Evolutionary conservation across 2,888 invertebrate species (phyloP), one percentile per base, ranked within the genome.

Genomic region (Scaptomyza caliginosa): DNA sequence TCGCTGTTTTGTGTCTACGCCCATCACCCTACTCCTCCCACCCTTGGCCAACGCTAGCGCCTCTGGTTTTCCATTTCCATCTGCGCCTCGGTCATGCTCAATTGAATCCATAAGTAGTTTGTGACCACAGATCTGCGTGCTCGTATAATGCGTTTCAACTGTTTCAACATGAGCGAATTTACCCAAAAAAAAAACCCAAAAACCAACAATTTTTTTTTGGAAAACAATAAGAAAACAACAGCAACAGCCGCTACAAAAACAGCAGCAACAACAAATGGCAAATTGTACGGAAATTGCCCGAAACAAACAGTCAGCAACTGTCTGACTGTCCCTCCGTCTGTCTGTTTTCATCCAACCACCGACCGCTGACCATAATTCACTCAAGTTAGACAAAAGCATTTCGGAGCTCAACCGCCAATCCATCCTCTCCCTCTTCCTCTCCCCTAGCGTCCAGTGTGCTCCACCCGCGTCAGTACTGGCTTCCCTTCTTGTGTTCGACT

Each of bases 31-130:
- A 51, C 54, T 48, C 51, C 30, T 46, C 38, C 51, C 42, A 26
- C 34, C 21, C 11, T 38, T 21, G 7, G n/a, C 43, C 34, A 11
- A 4, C 26, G 19, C 34, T n/a, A 6, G 23, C n/a, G 36, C 21
- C 19, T 16, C 38, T 13, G 21, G 46, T n/a, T 46, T 34, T 32
- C 30, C 45, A 30, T 21, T 16, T 57, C 39, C 56, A 48, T 46
- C 59, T 57, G 65, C 32, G 73, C 23, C 24, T 49, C 46, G 71
- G 80, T 77, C 75, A 80, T 77, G 86, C 83, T 80, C 85, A 83
- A 83, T 83, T 83, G 82, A 83, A 83, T 85, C 82, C 82, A 79
- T 83, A 82, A 83, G 82, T 83, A 79, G 85, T 83, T 85, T 85
- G 81, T 84, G 85, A 81, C 85, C 82, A 74, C 85, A 82, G 82